Percentiles rank a stretch among this genome's conserved stretches.
These are phyloP conservation scores for Cosmia pyralina DNA, from an alignment of 2,888 invertebrate genomes.

Conservation along the genomic window DNA sequence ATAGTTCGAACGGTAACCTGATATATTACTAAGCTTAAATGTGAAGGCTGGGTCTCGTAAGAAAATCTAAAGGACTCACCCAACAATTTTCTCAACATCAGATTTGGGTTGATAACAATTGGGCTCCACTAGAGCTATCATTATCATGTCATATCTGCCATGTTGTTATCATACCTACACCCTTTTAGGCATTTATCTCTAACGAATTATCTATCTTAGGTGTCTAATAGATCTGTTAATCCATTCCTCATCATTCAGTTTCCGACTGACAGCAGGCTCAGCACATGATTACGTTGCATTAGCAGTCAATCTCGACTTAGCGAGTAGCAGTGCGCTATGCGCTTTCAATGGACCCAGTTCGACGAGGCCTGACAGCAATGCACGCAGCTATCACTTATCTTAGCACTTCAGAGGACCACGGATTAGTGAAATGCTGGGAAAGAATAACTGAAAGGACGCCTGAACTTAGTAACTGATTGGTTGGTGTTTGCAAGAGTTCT, in stretches of 20 bases:
- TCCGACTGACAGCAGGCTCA: neutral
- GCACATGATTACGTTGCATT: slow-evolving; percentile 20
- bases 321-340: neutral
- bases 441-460: neutral
- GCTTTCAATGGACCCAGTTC: slow-evolving; percentile 3
- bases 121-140: neutral
- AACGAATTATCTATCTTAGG: neutral
- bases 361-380: slow-evolving; percentile 8
- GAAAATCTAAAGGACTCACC: neutral
- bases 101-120: neutral
- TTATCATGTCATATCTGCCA: no score
- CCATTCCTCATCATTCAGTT: neutral
- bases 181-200: neutral
- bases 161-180: neutral
- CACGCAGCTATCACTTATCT: slow-evolving; percentile 3
- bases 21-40: neutral
- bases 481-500: no score
- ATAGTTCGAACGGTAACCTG: neutral
- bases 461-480: neutral
- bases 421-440: neutral
- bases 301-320: slow-evolving; percentile 19
- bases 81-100: neutral
- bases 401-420: neutral
- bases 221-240: neutral
- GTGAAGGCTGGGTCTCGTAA: neutral